phyloP scores from a whole-genome alignment of 2,888 invertebrate genomes.

The Arctia plantaginis region DNA sequence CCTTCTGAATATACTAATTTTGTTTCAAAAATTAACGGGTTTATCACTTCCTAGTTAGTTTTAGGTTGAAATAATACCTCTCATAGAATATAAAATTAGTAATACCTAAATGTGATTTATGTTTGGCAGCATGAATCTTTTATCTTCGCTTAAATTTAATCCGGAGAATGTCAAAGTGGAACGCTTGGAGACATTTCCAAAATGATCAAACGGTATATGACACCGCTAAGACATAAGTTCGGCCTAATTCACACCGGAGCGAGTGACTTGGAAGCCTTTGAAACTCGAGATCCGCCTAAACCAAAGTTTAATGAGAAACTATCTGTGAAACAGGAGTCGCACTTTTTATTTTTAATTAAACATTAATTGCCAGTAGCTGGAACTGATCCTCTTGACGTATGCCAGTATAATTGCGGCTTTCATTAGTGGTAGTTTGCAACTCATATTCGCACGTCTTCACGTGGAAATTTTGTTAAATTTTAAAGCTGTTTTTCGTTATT shows the following conservation, averaged over 20 bases:
- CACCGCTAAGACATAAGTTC: conserved; percentile 53
- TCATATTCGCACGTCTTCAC: conserved; percentile 62
- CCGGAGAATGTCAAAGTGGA: conserved; percentile 53
- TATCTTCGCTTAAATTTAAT: conserved; percentile 63
- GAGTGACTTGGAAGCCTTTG: conserved; percentile 57
- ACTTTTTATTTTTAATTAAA: conserved; percentile 67
- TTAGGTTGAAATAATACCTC: conserved; percentile 10
- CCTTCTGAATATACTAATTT: neutral
- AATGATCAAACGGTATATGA: conserved; percentile 71
- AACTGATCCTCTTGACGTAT: conserved; percentile 54
- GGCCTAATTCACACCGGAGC: conserved; percentile 58
- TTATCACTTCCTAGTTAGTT: neutral
- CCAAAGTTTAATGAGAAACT: conserved; percentile 65
- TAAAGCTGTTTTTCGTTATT: conserved; percentile 43
- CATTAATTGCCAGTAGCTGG: conserved; percentile 52
- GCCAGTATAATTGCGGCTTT: conserved; percentile 65
- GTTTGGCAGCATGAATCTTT: conserved; percentile 45
- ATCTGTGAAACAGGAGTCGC: conserved; percentile 61
- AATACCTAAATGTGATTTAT: conserved; percentile 36
- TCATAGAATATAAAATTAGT: conserved; percentile 28
- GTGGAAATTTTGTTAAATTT: conserved; percentile 49
- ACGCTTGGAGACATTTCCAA: conserved; percentile 51
- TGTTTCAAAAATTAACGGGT: neutral
- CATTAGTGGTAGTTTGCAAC: conserved; percentile 65
- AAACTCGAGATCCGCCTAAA: conserved; percentile 59